Evolutionary conservation across 2,888 invertebrate species (phyloP).

Genomic region (Platycheirus albimanus): DNA sequence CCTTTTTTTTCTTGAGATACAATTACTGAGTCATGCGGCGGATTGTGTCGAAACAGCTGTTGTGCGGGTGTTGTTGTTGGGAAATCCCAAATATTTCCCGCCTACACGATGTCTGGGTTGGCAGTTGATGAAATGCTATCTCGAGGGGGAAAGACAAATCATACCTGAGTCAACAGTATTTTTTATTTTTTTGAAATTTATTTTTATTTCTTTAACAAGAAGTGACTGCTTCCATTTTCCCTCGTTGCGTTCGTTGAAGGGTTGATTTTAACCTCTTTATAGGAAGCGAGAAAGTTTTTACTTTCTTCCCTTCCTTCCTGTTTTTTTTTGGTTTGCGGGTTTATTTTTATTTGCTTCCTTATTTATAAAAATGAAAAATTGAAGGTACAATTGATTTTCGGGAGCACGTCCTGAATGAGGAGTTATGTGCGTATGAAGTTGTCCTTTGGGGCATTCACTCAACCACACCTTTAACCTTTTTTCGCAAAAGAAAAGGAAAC

Average conservation of each 20-base stretch:
- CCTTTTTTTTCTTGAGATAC: slow-evolving; percentile 33
- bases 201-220: slow-evolving; percentile 6
- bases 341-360: slow-evolving; percentile 23
- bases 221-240: slow-evolving; percentile 16
- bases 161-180: slow-evolving; percentile 72
- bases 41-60: slow-evolving; percentile 53
- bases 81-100: slow-evolving; percentile 56
- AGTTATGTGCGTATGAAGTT: slow-evolving; percentile 45
- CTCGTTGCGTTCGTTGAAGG: slow-evolving; percentile 21
- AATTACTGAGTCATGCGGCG: slow-evolving; percentile 64
- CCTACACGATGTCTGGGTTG: slow-evolving; percentile 53
- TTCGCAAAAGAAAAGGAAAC: not conserved
- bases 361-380: slow-evolving; percentile 58
- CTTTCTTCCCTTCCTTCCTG: slow-evolving; percentile 17
- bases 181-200: slow-evolving; percentile 50
- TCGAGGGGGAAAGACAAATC: slow-evolving; percentile 7
- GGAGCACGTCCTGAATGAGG: slow-evolving; percentile 46
- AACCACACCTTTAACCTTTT: slow-evolving; percentile 6
- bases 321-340: slow-evolving; percentile 17
- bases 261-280: slow-evolving; percentile 14
- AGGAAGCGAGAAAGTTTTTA: slow-evolving; percentile 5
- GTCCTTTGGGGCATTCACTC: slow-evolving; percentile 49
- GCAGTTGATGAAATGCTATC: slow-evolving; percentile 48
- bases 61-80: slow-evolving; percentile 46
- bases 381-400: slow-evolving; percentile 65